These are phyloP conservation scores for Cephus cinctus DNA, from an alignment of 1,140 invertebrate species.

Conservation along the genomic window DNA sequence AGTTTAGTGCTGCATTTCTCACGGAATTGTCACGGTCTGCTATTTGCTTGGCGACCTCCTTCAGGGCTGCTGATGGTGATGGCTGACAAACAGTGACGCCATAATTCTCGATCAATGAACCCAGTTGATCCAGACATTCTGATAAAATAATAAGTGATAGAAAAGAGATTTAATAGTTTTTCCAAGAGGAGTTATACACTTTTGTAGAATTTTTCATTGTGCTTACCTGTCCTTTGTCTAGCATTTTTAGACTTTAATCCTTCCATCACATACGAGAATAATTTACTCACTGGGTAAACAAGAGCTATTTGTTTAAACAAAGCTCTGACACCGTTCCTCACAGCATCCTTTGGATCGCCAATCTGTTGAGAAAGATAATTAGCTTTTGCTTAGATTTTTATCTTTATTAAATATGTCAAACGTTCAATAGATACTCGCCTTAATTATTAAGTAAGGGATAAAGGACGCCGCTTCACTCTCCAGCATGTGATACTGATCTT, in stretches of 20 bases:
- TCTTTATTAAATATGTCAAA: too few species aligned
- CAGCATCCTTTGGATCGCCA: conserved; percentile 94
- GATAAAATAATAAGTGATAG: conserved; percentile 14
- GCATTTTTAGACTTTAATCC: conserved; percentile 96
- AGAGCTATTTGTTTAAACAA: conserved; percentile 83
- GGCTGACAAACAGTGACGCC: conserved; percentile 84
- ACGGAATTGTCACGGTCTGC: conserved; percentile 96
- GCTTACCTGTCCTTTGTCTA: conserved; percentile 81
- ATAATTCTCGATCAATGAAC: conserved; percentile 81
- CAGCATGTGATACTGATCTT: conserved; percentile 79
- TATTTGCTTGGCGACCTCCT: conserved; percentile 92
- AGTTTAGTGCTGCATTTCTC: conserved; percentile 92
- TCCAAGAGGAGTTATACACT: neutral
- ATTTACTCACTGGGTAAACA: conserved; percentile 86
- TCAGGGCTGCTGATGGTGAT: conserved; percentile 74
- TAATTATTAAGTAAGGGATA: conserved; percentile 90
- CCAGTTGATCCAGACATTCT: conserved; percentile 93
- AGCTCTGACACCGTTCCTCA: conserved; percentile 81
- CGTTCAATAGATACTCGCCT: conserved; percentile 65
- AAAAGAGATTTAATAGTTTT: neutral
- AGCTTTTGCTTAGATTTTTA: too few species aligned
- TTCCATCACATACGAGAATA: conserved; percentile 90
- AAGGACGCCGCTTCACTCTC: conserved; percentile 93
- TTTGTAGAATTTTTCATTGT: conserved; percentile 5
- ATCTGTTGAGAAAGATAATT: conserved; percentile 60